Base-by-base conservation (phyloP, 2,888 invertebrate species). In the Drosophila affinis region DNA sequence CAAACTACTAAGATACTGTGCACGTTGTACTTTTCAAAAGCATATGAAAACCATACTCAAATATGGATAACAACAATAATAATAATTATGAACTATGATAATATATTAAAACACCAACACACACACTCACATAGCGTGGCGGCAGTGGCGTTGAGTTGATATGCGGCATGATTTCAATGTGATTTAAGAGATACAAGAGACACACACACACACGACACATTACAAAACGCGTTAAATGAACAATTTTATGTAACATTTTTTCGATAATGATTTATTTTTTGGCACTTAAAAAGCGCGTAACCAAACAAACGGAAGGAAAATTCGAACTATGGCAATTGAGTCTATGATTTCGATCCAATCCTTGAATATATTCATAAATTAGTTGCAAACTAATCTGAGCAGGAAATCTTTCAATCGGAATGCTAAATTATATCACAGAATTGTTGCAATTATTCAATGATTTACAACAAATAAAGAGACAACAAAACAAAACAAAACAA, bases 1-100 rank as follows among this genome's bases (percentile, higher is more conserved):
- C 61, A 73, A 39, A 75, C 65, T 76, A 72, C 62, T 77, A 87
- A 64, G 79, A 79, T 79, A 84, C n/a, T 75, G 77, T 83, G 83
- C 83, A 83, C 87, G 85, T 82, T 87, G 83, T 87, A 83, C 87
- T 83, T 84, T 83, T 83, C 80, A 75, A 77, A 79, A 77, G 70
- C 71, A 85, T 39, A 63, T 61, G 54, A 47, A 21, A 57, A 55
- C 57, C 34, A 75, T 27, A 46, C 61, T n/a, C 62, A 61, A 61
- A 61, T 47, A 67, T 62, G 56, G 55, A 44, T 18, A 39, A 39
- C 18, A 21, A 48, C 21, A 58, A 58, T 17, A 72, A 62, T n/a
- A 72, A 62, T 45, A 69, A 62, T 58, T 72, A 71, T 29, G 48
- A 46, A 76, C 68, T 75, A 72, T 45, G 49, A 49, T 53, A 71